Percentiles rank a stretch among this genome's conserved stretches.
Evolutionary conservation across 1,140 invertebrate species (phyloP).

Genomic region (Neotoxoptera formosana): DNA sequence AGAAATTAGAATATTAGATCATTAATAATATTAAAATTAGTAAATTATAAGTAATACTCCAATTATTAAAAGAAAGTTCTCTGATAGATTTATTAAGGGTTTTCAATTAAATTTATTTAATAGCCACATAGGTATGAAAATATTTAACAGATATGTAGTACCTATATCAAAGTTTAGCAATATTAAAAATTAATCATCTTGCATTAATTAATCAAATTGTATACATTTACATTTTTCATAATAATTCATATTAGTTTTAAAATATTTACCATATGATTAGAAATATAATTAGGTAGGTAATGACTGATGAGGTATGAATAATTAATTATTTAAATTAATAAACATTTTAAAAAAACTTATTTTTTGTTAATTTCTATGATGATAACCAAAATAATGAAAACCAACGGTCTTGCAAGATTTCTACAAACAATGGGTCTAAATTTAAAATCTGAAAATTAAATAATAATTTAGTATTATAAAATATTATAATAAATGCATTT

Average conservation of each 20-base stretch:
- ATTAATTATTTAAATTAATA: background rate
- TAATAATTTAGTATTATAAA: background rate
- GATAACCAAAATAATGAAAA: background rate
- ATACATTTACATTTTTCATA: background rate
- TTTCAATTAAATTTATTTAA: background rate
- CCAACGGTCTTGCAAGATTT: background rate
- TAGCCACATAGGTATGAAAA: background rate
- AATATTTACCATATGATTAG: background rate
- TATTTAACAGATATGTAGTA: background rate
- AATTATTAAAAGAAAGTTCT: background rate
- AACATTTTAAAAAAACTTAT: background rate
- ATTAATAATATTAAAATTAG: background rate
- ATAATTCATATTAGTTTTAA: background rate
- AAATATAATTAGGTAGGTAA: background rate
- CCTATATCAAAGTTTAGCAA: background rate
- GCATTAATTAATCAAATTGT: background rate
- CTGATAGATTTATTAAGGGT: background rate
- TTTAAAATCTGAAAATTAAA: background rate
- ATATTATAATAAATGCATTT: background rate
- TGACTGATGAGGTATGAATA: background rate
- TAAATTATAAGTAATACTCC: too few species aligned
- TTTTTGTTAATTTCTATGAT: background rate
- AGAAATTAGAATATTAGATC: background rate
- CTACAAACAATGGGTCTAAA: too few species aligned
- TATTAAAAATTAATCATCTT: background rate